Percentiles rank a stretch among this genome's conserved stretches.
phyloP scores from a whole-genome alignment of 2,888 invertebrate genomes.

The Myathropa florea region DNA sequence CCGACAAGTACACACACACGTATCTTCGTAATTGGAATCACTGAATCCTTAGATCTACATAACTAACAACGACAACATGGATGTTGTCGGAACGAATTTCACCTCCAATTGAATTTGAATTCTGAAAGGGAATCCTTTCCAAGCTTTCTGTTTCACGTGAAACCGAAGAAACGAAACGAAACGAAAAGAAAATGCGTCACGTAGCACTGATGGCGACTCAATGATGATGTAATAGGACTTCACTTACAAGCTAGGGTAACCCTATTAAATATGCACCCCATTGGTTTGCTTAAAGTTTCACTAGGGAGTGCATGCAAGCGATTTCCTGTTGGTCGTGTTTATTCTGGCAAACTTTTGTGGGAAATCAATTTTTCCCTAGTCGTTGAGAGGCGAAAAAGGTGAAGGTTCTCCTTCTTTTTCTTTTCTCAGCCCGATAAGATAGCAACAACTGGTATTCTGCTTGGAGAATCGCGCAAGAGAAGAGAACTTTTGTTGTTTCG shows the following conservation, averaged over 20 bases:
- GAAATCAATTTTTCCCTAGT: not conserved
- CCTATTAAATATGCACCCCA: not conserved
- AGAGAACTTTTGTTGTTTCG: not conserved
- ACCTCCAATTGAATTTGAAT: not conserved
- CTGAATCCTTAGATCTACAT: not conserved
- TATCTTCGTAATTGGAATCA: not conserved
- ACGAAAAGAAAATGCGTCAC: not conserved
- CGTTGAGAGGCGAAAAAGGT: not conserved
- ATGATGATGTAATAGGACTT: not conserved
- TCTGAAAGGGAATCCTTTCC: not conserved
- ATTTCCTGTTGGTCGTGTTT: not conserved
- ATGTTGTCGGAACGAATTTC: not conserved
- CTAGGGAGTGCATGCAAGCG: not conserved
- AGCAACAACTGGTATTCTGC: not conserved
- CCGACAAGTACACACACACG: not conserved
- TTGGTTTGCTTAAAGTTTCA: not conserved
- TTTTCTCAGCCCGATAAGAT: not conserved
- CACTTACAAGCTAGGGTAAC: not conserved
- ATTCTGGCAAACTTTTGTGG: not conserved
- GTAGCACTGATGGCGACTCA: not conserved
- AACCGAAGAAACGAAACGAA: not conserved
- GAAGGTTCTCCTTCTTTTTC: not conserved
- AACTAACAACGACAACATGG: too few relatives aligned
- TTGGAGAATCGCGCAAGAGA: not conserved
- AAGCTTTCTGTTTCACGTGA: not conserved